Evolutionary conservation across 1,140 invertebrate genomes (phyloP).

Genomic region (Monomorium pharaonis): DNA sequence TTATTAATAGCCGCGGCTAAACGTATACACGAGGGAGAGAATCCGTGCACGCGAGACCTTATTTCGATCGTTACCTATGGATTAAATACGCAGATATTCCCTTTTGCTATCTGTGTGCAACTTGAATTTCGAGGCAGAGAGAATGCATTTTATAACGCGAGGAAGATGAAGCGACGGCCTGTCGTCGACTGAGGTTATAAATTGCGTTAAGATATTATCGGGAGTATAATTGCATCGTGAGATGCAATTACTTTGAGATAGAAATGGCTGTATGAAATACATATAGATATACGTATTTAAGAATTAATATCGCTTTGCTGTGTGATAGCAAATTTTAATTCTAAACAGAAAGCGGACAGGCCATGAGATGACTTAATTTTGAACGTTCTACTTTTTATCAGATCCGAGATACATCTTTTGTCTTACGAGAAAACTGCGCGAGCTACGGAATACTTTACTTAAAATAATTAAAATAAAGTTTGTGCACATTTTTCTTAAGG

Average conservation of each 20-base stretch:
- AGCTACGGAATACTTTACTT: neutral
- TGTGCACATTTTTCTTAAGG: neutral
- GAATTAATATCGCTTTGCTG: neutral
- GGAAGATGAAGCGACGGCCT: neutral
- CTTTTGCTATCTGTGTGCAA: neutral
- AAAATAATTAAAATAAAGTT: neutral
- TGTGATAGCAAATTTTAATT: neutral
- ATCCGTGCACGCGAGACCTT: neutral
- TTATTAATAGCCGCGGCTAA: slow-evolving; percentile 63
- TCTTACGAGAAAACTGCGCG: neutral
- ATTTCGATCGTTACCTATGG: slow-evolving; percentile 17
- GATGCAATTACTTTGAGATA: slow-evolving; percentile 5
- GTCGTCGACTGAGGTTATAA: slow-evolving; percentile 4
- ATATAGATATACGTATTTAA: neutral
- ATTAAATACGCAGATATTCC: slow-evolving; percentile 29
- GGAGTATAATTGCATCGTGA: neutral
- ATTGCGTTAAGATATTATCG: slow-evolving; percentile 15
- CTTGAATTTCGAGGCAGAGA: neutral
- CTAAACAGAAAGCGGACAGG: neutral
- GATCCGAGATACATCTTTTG: neutral
- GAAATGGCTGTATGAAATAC: neutral
- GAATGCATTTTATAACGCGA: neutral
- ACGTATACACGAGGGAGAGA: neutral
- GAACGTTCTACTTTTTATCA: neutral
- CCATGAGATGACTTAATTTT: neutral